phyloP scores from a whole-genome alignment of 2,113 vertebrate genomes.

The Hippocampus guttulatus region DNA sequence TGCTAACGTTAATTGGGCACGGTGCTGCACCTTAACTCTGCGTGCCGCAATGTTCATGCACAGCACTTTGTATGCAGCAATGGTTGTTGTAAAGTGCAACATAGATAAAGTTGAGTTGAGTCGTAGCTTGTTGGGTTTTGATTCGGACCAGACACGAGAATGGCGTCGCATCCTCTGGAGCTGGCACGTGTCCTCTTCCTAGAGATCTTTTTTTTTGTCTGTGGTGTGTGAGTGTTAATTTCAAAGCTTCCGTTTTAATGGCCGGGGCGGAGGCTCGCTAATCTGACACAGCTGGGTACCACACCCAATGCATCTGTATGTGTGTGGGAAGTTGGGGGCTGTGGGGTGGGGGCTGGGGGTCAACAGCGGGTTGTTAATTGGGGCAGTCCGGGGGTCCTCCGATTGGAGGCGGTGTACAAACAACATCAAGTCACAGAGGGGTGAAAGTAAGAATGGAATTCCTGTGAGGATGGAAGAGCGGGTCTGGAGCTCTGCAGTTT shows the following conservation, averaged over 20 bases:
- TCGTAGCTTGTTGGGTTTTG: not conserved
- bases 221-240: constrained; percentile 46
- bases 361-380: constrained; percentile 58
- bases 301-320: constrained; percentile 3
- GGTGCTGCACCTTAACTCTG: not conserved
- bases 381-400: constrained; percentile 40
- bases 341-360: constrained; percentile 15
- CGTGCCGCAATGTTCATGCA: not conserved
- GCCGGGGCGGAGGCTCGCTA: constrained; percentile 34
- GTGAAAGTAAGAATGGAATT: constrained; percentile 42
- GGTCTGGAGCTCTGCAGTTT: not conserved
- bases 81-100: no score
- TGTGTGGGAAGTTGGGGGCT: not conserved
- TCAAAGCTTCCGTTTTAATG: constrained; percentile 9
- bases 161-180: constrained; percentile 3
- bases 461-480: constrained; percentile 9
- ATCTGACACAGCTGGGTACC: constrained; percentile 49
- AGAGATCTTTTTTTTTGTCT: constrained; percentile 4
- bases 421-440: constrained; percentile 49
- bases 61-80: no score
- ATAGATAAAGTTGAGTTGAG: no score
- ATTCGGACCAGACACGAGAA: not conserved
- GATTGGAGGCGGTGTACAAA: constrained; percentile 49
- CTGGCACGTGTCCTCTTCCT: not conserved
- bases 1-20: not conserved